Base-by-base conservation (phyloP, 2,888 invertebrate species). In the Nasonovia ribisnigri region DNA sequence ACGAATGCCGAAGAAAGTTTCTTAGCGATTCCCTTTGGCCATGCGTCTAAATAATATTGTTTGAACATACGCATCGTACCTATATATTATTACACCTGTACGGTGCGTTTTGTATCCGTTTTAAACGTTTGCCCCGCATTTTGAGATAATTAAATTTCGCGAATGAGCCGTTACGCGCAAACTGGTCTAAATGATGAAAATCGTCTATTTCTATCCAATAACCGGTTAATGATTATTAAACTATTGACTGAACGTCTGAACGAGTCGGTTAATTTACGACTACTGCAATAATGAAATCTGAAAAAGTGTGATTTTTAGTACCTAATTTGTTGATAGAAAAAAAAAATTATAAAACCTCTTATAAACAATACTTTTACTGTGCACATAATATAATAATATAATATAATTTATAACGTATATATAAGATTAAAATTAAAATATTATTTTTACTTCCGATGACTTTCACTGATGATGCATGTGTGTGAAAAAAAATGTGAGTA, bases 81-180 rank as follows among this genome's bases (percentile, higher is more conserved):
- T 24, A n/a, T 36, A 57, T 46, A 86, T 86, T 48, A 29, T 29
- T 48, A 48, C 20, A 87, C 67, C 16, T 67, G 36, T 67, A 36
- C 67, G n/a, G 67, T 67, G 84, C n/a, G 43, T 84, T 54, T 51
- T 84, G 48, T 29, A 51, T 24, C 16, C 43, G 60, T n/a, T 51
- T 51, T 60, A 26, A 16, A 90, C 67, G n/a, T 48, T 67, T 26
- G 13, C 43, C 24, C n/a, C 46, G 51, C 29, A 54, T 84, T 84
- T 90, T 54, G 16, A 57, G 60, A 87, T 92, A 87, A 77, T 92
- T 92, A 88, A 88, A 54, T 92, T 92, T 92, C 88, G 92, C 88
- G 88, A 92, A 84, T 43, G 36, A 36, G 42, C 42, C 42, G 42
- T 90, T 84, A 77, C 51, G 84, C 60, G 77, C 57, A 91, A 92